Conservation (phyloP, 2,888 invertebrate genomes). For the Lumbricus terrestris region DNA sequence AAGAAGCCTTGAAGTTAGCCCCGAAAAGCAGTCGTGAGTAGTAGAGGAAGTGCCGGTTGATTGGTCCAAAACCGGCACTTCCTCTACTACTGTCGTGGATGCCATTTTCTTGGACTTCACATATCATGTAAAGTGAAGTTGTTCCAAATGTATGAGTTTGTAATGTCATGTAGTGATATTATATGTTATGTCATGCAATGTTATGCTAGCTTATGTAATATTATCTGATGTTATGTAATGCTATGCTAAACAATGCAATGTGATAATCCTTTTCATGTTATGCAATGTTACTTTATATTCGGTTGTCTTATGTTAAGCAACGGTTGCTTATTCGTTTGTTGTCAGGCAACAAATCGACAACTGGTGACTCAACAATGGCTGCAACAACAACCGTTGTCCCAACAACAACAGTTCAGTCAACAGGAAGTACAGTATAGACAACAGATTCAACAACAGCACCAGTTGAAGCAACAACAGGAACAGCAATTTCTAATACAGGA, state of each 20-base stretch:
- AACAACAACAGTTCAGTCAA: not conserved
- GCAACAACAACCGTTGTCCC: not conserved
- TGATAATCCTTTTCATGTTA: not conserved
- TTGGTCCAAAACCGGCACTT: too few relatives aligned
- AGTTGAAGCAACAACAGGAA: not conserved
- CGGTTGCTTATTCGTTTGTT: not conserved
- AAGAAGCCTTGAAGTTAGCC: too few relatives aligned
- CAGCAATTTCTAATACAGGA: not conserved
- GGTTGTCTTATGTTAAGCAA: too few relatives aligned
- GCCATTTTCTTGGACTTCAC: too few relatives aligned
- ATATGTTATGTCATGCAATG: not conserved
- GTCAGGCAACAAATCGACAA: not conserved
- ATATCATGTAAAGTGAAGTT: not conserved
- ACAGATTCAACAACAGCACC: conserved; percentile 7
- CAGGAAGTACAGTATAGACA: not conserved
- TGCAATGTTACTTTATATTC: not conserved
- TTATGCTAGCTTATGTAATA: not conserved
- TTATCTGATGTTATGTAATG: not conserved
- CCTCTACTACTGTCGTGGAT: too few relatives aligned
- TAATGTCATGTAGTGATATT: too few relatives aligned
- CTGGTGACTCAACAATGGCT: not conserved
- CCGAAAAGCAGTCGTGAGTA: too few relatives aligned
- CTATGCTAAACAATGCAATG: not conserved
- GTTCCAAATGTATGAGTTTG: too few relatives aligned
- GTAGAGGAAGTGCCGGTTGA: too few relatives aligned